Evolutionary conservation across 2,888 invertebrate genomes (phyloP).

Genomic region (Pterostichus madidus): DNA sequence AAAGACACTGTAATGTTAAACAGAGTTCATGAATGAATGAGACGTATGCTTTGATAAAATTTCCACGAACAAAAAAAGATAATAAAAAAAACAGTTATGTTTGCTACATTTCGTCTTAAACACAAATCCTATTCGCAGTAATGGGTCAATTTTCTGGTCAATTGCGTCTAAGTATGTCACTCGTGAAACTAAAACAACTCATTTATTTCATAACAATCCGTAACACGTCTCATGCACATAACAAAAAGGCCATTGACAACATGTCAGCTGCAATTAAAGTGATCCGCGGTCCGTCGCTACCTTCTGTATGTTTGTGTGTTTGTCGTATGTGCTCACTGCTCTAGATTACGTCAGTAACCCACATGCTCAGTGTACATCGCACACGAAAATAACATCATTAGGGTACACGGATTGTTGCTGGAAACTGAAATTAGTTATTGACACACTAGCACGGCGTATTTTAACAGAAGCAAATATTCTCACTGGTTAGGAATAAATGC

Average conservation of each 20-base stretch:
- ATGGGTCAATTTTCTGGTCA: conserved; percentile 20
- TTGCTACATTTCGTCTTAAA: background rate
- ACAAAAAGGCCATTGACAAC: conserved; percentile 12
- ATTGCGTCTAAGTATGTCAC: conserved; percentile 7
- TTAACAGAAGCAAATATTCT: no score
- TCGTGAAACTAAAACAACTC: conserved; percentile 29
- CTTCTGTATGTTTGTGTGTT: background rate
- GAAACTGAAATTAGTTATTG: background rate
- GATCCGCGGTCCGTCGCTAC: conserved; percentile 15
- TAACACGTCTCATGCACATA: background rate
- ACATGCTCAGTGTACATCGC: conserved; percentile 28
- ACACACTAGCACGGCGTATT: no score
- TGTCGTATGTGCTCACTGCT: conserved; percentile 22
- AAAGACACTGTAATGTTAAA: no score
- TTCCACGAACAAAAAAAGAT: background rate
- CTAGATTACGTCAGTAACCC: conserved; percentile 44
- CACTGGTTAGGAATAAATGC: no score
- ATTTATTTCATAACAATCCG: conserved; percentile 26
- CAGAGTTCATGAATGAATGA: no score
- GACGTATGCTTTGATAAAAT: no score
- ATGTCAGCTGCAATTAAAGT: conserved; percentile 28
- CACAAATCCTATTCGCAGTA: background rate
- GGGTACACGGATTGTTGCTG: background rate
- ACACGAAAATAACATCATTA: background rate
- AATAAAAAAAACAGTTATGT: conserved; percentile 14